Evolutionary conservation across 1,140 invertebrate species (phyloP), one percentile per base, ranked within the genome.

Genomic region (Drosophila serrata): DNA sequence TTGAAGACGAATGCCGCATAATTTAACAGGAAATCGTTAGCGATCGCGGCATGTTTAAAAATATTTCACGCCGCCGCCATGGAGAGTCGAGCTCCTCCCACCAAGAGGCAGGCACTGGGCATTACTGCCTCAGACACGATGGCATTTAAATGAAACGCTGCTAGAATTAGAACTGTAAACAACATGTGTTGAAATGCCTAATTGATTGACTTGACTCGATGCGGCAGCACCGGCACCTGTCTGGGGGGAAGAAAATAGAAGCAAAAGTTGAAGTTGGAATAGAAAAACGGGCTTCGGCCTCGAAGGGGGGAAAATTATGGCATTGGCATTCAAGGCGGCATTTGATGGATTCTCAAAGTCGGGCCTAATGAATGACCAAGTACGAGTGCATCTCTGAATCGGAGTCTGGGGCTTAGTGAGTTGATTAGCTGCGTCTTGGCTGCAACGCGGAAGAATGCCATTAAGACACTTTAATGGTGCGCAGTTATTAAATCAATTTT

Each of bases 111-210:
- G 35, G 13, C 31, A 19, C 37, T 63, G 56, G 31, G 49, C 37
- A 49, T 69, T 39, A 46, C 39, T 63, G 74, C 49, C 42, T 53
- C 76, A 88, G 84, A 88, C 84, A 72, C 39, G 24, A 63, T 63
- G 84, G 84, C 84, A 90, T 87, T 82, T 82, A 69, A 84, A 79
- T 77, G 84, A 77, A 88, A 74, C 58, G 68, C 77, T 64, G 62
- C 64, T 69, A 75, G 81, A 90, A 90, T 90, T 85, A 90, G 85
- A 90, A 90, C 85, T 85, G 85, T 90, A 90, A 90, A 90, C 85
- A 90, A 85, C 85, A 90, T 90, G 85, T 90, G 85, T 85, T 90
- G 81, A 90, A 90, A 85, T 90, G 81, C 63, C 81, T 90, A 90
- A 90, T 90, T 90, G 85, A 90, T 90, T 85, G 86, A 90, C 85